Percentiles rank a stretch among this genome's conserved stretches.
phyloP scores from a whole-genome alignment of 2,888 invertebrate species.

The Erebia epiphron region DNA sequence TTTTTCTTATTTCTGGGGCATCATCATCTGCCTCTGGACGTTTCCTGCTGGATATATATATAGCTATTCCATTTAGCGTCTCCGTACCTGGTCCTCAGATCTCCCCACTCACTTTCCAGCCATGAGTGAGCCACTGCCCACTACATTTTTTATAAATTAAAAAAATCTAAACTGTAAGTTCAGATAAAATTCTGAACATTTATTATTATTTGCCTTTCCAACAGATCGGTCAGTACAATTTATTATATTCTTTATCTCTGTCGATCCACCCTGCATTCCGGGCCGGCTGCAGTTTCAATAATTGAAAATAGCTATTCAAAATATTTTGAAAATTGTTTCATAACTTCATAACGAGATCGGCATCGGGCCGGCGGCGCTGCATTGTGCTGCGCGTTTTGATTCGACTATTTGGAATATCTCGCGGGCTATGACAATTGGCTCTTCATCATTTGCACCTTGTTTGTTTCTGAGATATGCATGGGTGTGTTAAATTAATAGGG shows the following conservation, averaged over 20 bases:
- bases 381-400: slow-evolving; percentile 62
- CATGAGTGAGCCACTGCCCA: no score
- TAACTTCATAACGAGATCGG: slow-evolving; percentile 76
- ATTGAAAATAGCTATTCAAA: slow-evolving; percentile 83
- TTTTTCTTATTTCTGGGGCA: no score
- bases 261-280: slow-evolving; percentile 69
- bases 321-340: slow-evolving; percentile 83
- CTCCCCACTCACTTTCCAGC: background rate
- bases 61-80: no score
- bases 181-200: background rate
- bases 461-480: background rate
- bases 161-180: background rate
- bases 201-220: slow-evolving; percentile 29
- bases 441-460: slow-evolving; percentile 26
- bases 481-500: no score
- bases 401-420: slow-evolving; percentile 69
- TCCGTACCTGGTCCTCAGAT: no score
- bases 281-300: slow-evolving; percentile 73
- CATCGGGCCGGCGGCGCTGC: slow-evolving; percentile 58
- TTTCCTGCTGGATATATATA: no score
- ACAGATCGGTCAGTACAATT: slow-evolving; percentile 41
- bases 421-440: slow-evolving; percentile 63
- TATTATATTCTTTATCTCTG: slow-evolving; percentile 49
- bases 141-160: background rate
- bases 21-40: no score